Percentiles rank a stretch among this genome's conserved stretches.
Conservation (phyloP, 2,888 invertebrate genomes). For the Chirona hameri region DNA sequence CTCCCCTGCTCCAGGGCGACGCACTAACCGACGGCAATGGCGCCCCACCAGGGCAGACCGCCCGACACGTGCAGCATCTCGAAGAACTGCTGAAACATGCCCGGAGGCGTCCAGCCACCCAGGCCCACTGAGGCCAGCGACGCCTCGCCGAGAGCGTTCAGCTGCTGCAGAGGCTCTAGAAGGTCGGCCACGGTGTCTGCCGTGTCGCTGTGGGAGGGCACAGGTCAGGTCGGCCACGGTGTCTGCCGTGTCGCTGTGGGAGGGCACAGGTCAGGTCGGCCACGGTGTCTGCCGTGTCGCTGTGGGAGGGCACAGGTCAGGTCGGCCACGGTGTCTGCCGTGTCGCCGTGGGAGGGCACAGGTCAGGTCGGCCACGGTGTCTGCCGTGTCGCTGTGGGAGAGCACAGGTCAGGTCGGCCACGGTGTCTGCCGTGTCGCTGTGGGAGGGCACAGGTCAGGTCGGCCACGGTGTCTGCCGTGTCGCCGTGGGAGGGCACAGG, state of each 20-base stretch:
- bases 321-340: neutral
- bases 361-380: neutral
- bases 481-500: neutral
- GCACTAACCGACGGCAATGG: constrained; percentile 66
- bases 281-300: neutral
- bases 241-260: too few relatives aligned
- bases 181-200: neutral
- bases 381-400: neutral
- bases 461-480: neutral
- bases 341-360: neutral
- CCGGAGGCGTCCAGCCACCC: constrained; percentile 76
- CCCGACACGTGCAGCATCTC: constrained; percentile 76
- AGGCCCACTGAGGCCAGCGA: constrained; percentile 76
- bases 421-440: neutral
- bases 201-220: neutral
- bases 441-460: neutral
- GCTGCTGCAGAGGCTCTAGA: constrained; percentile 26
- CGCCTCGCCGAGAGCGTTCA: constrained; percentile 57
- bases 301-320: neutral
- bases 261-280: neutral
- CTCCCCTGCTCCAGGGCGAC: neutral
- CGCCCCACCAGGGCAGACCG: constrained; percentile 90
- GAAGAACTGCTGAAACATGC: constrained; percentile 72
- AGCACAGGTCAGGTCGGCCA: neutral
- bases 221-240: neutral